These are phyloP conservation scores for Diceros bicornis DNA, from an alignment of 2,797 vertebrate species.

Conservation along the genomic window DNA sequence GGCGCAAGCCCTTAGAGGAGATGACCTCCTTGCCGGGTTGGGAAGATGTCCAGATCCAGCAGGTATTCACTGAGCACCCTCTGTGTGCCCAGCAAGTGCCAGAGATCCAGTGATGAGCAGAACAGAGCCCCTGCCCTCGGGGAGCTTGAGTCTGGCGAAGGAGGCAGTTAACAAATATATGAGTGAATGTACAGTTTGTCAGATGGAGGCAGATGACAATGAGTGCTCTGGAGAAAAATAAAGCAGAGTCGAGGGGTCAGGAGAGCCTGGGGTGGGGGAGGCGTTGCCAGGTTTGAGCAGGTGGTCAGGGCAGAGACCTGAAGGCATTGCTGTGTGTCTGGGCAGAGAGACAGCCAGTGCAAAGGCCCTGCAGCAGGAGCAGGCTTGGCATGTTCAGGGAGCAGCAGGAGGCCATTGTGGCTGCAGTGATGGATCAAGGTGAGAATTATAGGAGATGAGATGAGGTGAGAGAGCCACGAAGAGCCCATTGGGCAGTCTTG, in stretches of 20 bases:
- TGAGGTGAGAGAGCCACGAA: neutral
- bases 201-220: neutral
- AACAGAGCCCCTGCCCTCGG: neutral
- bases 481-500: fast-evolving
- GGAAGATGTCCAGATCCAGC: fast-evolving
- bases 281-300: fast-evolving
- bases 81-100: fast-evolving
- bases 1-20: neutral
- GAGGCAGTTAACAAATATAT: fast-evolving
- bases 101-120: neutral
- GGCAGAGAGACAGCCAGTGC: neutral
- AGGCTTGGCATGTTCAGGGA: neutral
- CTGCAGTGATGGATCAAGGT: neutral
- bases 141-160: neutral
- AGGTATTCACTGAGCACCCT: neutral
- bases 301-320: neutral
- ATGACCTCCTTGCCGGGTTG: neutral
- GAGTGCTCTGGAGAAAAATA: neutral
- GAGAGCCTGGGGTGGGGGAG: fast-evolving
- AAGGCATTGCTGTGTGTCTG: neutral
- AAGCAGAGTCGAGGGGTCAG: too few species aligned
- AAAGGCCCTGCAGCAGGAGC: neutral
- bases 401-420: neutral
- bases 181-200: neutral
- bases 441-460: neutral